phyloP scores from a whole-genome alignment of 2,113 vertebrate genomes.

The Porphyrio hochstetteri region DNA sequence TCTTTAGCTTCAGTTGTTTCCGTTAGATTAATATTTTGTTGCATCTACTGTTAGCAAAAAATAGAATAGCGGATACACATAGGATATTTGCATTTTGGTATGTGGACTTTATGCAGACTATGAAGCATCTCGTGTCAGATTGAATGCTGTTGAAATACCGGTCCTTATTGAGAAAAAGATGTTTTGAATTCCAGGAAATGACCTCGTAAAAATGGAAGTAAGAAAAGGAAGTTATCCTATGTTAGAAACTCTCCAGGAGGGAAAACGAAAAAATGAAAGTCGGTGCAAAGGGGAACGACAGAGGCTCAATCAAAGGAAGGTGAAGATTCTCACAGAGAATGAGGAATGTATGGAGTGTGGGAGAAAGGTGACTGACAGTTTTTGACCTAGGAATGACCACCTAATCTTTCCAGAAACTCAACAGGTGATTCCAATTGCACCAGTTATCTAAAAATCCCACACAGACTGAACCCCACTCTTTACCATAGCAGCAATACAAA shows the following conservation, averaged over 20 bases:
- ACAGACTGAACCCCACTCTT: too few relatives aligned
- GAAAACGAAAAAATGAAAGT: slow-evolving; percentile 19
- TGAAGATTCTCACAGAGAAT: neutral
- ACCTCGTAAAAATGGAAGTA: slow-evolving; percentile 3
- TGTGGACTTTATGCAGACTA: neutral
- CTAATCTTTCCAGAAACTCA: neutral
- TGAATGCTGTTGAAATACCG: neutral
- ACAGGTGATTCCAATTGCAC: neutral
- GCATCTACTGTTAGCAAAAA: neutral
- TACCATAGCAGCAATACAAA: too few relatives aligned
- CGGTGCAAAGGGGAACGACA: neutral
- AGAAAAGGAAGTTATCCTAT: slow-evolving; percentile 17
- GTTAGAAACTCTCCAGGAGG: neutral
- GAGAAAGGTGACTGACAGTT: neutral
- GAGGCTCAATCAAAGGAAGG: neutral
- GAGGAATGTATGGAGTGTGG: neutral
- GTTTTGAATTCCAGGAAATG: slow-evolving; percentile 58
- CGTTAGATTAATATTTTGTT: neutral
- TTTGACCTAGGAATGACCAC: neutral
- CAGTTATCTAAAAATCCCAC: neutral
- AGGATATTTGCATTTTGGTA: neutral
- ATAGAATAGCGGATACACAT: neutral
- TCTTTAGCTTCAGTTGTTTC: neutral
- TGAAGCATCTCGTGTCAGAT: neutral
- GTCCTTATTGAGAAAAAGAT: neutral